Conservation (phyloP, 1,140 invertebrate genomes). For the Nephila pilipes region DNA sequence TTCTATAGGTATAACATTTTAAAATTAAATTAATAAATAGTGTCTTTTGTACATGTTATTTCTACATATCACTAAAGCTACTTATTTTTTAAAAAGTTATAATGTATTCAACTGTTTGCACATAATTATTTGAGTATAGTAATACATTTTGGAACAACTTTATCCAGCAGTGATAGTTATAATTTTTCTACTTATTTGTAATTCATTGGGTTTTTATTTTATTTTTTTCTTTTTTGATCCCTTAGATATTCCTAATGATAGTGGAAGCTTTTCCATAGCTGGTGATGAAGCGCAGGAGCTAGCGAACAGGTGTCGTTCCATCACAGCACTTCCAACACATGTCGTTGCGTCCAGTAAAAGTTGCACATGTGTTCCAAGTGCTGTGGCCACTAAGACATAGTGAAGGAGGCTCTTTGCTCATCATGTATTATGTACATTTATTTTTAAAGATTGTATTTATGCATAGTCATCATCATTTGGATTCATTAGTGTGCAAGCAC, state of each 20-base stretch:
- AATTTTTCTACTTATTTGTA: neutral
- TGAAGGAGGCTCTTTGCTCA: neutral
- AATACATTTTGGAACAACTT: neutral
- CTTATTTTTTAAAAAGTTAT: too few relatives aligned
- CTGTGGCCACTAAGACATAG: neutral
- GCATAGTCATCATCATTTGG: constrained; percentile 34
- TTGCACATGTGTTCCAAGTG: constrained; percentile 1
- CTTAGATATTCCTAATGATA: constrained; percentile 77
- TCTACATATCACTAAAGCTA: too few relatives aligned
- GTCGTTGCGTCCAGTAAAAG: neutral
- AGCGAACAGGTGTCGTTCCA: neutral
- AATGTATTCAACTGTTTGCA: too few relatives aligned
- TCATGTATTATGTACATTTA: constrained; percentile 30
- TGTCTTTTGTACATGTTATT: too few relatives aligned
- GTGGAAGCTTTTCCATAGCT: constrained; percentile 77
- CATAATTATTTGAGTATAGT: too few relatives aligned
- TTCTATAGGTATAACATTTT: too few relatives aligned
- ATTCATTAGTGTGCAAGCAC: constrained; percentile 1
- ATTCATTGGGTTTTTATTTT: neutral
- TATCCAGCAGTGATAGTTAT: neutral
- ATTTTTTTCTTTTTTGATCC: neutral
- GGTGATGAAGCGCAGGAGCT: constrained; percentile 54
- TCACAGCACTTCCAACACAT: neutral
- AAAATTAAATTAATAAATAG: too few relatives aligned
- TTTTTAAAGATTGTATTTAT: constrained; percentile 44